Conservation (phyloP, 2,797 vertebrate genomes). For the Onychomys torridus region DNA sequence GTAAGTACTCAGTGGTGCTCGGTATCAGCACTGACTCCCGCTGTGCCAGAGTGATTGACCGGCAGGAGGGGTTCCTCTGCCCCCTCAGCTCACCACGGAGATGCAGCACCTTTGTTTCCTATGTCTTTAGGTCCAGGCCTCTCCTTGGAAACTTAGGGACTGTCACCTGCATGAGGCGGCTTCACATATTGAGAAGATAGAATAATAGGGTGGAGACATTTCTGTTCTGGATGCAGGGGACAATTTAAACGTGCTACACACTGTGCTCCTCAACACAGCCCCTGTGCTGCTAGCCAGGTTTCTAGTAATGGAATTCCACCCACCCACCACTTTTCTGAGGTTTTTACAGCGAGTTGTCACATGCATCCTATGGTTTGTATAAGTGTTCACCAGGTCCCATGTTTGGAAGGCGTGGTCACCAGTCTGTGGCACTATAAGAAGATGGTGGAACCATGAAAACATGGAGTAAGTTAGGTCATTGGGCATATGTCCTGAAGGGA, state of each 20-base stretch:
- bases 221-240: fast-evolving
- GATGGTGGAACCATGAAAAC: background rate
- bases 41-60: fast-evolving
- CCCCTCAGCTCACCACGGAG: fast-evolving
- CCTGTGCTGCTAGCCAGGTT: background rate
- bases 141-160: fast-evolving
- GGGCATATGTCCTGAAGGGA: background rate
- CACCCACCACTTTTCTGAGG: background rate
- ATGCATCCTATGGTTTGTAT: background rate
- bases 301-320: background rate
- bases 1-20: fast-evolving
- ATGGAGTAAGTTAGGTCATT: background rate
- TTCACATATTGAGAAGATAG: background rate
- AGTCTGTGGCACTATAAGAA: background rate
- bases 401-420: background rate
- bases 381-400: background rate
- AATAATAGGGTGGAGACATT: fast-evolving
- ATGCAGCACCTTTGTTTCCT: fast-evolving
- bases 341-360: background rate
- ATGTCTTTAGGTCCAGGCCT: background rate
- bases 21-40: fast-evolving
- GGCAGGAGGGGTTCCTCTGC: fast-evolving
- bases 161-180: background rate
- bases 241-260: fast-evolving
- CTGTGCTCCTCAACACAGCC: fast-evolving